These are phyloP conservation scores for Blastobasis lacticolella DNA, from an alignment of 2,888 invertebrate species.

Conservation along the genomic window DNA sequence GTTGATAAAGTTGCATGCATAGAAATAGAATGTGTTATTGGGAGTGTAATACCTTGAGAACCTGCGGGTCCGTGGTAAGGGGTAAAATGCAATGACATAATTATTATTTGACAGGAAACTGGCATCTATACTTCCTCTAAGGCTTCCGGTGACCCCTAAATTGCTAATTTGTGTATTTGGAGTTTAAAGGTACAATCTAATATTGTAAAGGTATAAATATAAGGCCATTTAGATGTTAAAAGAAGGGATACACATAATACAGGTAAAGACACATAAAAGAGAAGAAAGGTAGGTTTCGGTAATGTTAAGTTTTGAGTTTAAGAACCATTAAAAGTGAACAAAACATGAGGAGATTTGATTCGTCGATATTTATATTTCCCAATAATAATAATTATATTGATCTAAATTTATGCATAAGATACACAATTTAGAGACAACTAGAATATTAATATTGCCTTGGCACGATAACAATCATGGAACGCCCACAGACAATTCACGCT, in stretches of 20 bases:
- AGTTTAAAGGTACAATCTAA: constrained; percentile 39
- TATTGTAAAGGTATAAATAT: constrained; percentile 10
- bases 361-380: too few relatives aligned
- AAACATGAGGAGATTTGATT: constrained; percentile 29
- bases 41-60: constrained; percentile 75
- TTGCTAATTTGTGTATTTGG: constrained; percentile 31
- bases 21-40: constrained; percentile 66
- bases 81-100: constrained; percentile 69
- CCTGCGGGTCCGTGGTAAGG: constrained; percentile 73
- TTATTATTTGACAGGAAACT: constrained; percentile 66
- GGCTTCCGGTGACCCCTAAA: constrained; percentile 60
- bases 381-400: too few relatives aligned
- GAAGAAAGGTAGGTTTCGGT: constrained; percentile 29
- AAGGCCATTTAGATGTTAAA: constrained; percentile 44
- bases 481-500: too few relatives aligned
- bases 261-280: constrained; percentile 60
- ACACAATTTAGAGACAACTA: too few relatives aligned
- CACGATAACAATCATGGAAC: too few relatives aligned
- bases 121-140: constrained; percentile 45
- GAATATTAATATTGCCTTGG: too few relatives aligned
- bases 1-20: constrained; percentile 49
- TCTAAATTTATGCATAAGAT: too few relatives aligned
- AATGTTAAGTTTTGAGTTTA: constrained; percentile 27
- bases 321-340: constrained; percentile 33
- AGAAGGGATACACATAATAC: constrained; percentile 52